These are phyloP conservation scores for Drosophila anceps DNA, from an alignment of 2,888 invertebrate species.

Conservation along the genomic window DNA sequence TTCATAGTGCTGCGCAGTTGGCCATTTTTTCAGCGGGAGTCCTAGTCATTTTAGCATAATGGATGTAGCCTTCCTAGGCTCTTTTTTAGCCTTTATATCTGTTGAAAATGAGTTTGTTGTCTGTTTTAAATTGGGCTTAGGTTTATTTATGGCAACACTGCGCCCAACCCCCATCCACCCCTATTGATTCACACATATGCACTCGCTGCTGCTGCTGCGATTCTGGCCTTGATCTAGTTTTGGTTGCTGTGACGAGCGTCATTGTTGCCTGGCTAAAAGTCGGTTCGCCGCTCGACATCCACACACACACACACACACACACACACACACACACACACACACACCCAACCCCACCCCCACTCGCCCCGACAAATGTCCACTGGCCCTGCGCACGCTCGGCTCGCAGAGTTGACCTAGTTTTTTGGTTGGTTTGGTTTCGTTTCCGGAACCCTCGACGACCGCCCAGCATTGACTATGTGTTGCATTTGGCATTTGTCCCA, in stretches of 20 bases:
- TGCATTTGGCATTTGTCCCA: conserved; percentile 48
- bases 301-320: too few species aligned
- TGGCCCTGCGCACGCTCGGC: conserved; percentile 40
- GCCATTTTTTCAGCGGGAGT: not conserved
- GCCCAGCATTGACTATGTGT: conserved; percentile 44
- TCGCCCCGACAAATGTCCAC: not conserved
- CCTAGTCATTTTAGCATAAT: not conserved
- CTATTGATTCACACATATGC: conserved; percentile 32
- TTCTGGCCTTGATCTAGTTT: conserved; percentile 78
- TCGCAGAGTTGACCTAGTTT: conserved; percentile 73
- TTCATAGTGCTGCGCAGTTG: not conserved
- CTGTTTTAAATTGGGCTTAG: not conserved
- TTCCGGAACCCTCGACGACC: conserved; percentile 54
- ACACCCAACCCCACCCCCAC: not conserved
- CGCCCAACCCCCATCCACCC: conserved; percentile 5
- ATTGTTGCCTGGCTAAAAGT: conserved; percentile 59
- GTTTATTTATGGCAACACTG: not conserved
- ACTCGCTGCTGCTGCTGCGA: conserved; percentile 43
- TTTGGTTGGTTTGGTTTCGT: conserved; percentile 54
- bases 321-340: too few species aligned
- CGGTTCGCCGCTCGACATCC: conserved; percentile 15
- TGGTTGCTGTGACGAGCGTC: conserved; percentile 69
- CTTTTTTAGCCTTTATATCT: not conserved
- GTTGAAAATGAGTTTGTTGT: not conserved
- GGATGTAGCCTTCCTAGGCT: not conserved